phyloP scores from a whole-genome alignment of 1,140 invertebrate species.

The Pentalonia nigronervosa region DNA sequence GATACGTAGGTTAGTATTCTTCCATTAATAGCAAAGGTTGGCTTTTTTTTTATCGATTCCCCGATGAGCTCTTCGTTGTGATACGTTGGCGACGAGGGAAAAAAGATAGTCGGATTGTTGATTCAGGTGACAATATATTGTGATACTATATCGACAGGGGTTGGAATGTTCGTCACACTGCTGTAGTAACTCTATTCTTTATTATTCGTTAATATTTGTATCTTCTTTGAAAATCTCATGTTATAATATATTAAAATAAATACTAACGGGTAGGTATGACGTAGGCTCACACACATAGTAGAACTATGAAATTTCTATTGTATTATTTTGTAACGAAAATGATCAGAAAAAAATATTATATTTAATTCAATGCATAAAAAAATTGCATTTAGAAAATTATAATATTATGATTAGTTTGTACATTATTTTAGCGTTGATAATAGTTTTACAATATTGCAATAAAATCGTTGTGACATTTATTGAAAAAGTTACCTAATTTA shows the following conservation, averaged over 20 bases:
- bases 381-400: too few relatives aligned
- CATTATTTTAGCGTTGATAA: background rate
- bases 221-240: background rate
- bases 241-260: background rate
- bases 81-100: background rate
- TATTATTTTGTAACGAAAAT: background rate
- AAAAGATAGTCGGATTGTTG: background rate
- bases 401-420: too few relatives aligned
- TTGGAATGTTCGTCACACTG: background rate
- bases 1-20: background rate
- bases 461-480: background rate
- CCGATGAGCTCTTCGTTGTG: background rate
- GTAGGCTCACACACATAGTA: background rate
- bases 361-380: too few relatives aligned
- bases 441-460: background rate
- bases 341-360: too few relatives aligned
- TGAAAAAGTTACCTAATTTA: background rate
- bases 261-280: background rate
- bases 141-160: background rate
- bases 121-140: constrained; percentile 38
- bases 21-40: background rate
- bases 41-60: background rate
- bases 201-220: background rate
- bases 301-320: too few relatives aligned
- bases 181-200: background rate